Conservation (phyloP, 2,888 invertebrate genomes). For the Pandemis heparana region DNA sequence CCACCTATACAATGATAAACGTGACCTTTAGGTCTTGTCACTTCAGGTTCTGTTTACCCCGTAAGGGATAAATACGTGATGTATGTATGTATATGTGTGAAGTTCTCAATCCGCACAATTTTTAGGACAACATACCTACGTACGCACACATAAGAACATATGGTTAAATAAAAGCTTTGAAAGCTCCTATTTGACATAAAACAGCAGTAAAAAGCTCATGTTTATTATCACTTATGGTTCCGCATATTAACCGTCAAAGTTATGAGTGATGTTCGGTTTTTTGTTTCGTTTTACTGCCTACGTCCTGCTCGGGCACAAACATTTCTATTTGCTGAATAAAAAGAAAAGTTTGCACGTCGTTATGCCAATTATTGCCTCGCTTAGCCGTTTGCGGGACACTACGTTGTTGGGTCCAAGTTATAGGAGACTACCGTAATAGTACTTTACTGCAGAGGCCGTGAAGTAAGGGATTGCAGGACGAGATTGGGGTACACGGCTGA, state of each 20-base stretch:
- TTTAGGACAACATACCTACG: too few species aligned
- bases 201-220: neutral
- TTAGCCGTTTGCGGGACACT: slow-evolving; percentile 8
- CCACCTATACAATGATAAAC: too few species aligned
- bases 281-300: neutral
- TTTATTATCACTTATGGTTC: neutral
- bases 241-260: neutral
- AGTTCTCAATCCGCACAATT: too few species aligned
- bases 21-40: too few species aligned
- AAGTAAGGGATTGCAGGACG: too few species aligned
- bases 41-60: too few species aligned
- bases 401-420: neutral
- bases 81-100: too few species aligned
- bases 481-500: too few species aligned
- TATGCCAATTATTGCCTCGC: slow-evolving; percentile 2
- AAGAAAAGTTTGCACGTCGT: neutral
- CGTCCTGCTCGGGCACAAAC: neutral
- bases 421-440: neutral
- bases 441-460: too few species aligned
- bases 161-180: too few species aligned
- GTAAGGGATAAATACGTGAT: too few species aligned
- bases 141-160: too few species aligned
- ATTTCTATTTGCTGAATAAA: neutral
- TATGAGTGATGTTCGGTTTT: neutral
- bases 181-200: neutral